phyloP scores from a whole-genome alignment of 2,888 invertebrate genomes.

The Drosophila lutescens region DNA sequence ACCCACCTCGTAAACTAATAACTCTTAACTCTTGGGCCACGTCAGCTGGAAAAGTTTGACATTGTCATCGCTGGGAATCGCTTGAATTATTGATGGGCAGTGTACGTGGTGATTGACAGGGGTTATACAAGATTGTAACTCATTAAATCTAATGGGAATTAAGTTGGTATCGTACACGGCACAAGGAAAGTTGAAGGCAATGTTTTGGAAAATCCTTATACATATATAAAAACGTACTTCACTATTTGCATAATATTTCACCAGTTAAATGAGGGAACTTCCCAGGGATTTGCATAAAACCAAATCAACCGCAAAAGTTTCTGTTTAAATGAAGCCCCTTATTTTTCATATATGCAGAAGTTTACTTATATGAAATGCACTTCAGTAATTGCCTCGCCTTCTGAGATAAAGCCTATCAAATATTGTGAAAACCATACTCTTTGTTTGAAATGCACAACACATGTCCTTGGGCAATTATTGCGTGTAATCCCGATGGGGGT shows the following conservation, averaged over 20 bases:
- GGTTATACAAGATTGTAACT: background rate
- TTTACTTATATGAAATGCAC: background rate
- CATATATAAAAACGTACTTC: no score
- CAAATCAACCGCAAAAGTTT: background rate
- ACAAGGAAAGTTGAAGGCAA: background rate
- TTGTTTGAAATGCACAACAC: conserved; percentile 3
- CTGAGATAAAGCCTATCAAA: conserved; percentile 1
- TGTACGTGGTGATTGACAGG: conserved; percentile 16
- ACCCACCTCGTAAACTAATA: conserved; percentile 5
- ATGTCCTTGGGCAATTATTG: conserved; percentile 32
- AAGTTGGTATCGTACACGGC: background rate
- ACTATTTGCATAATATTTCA: no score
- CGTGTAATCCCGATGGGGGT: conserved; percentile 2
- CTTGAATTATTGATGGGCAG: conserved; percentile 12
- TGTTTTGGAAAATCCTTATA: no score
- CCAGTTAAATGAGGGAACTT: background rate
- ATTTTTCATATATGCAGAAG: background rate
- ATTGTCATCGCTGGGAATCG: conserved; percentile 20
- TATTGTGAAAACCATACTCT: background rate
- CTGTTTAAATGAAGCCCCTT: background rate
- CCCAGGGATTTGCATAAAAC: background rate
- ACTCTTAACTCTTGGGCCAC: conserved; percentile 25
- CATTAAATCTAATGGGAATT: conserved; percentile 1
- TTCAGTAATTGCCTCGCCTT: background rate
- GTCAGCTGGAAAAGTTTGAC: conserved; percentile 35